Conservation (phyloP, 2,797 vertebrate species). For the Xenopus petersii region DNA sequence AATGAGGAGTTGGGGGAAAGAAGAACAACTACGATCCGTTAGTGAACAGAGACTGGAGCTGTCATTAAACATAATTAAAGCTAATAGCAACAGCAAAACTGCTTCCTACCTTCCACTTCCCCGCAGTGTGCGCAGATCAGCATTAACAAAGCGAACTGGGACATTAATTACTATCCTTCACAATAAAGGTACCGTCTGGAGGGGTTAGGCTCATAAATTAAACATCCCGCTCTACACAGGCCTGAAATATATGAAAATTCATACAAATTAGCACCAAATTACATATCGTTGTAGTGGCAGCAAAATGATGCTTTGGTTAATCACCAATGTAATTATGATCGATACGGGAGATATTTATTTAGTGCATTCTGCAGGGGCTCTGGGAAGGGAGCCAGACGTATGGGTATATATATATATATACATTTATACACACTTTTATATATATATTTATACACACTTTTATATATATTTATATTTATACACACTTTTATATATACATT, state of each 20-base stretch:
- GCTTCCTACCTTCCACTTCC: conserved; percentile 72
- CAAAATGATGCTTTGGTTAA: conserved; percentile 67
- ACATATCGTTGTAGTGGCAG: conserved; percentile 58
- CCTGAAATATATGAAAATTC: conserved; percentile 69
- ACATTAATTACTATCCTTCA: conserved; percentile 69
- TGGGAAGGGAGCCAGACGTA: too few species aligned
- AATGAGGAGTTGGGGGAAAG: conserved; percentile 63
- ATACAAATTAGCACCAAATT: conserved; percentile 60
- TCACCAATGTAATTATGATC: conserved; percentile 63
- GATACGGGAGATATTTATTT: conserved; percentile 43
- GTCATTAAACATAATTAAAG: conserved; percentile 75
- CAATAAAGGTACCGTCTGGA: conserved; percentile 67
- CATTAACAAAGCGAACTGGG: conserved; percentile 65
- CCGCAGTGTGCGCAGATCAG: conserved; percentile 60
- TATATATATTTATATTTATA: too few species aligned
- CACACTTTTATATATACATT: too few species aligned
- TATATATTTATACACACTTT: too few species aligned
- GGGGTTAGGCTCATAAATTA: conserved; percentile 73
- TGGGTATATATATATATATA: too few species aligned
- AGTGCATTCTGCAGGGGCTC: too few species aligned
- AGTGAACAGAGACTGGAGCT: conserved; percentile 65
- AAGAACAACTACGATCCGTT: conserved; percentile 65
- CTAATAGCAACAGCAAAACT: conserved; percentile 70
- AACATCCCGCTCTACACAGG: conserved; percentile 65
- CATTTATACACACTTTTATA: too few species aligned